Conservation (phyloP, 2,797 vertebrate genomes). For the Pangasius mekongensis region DNA sequence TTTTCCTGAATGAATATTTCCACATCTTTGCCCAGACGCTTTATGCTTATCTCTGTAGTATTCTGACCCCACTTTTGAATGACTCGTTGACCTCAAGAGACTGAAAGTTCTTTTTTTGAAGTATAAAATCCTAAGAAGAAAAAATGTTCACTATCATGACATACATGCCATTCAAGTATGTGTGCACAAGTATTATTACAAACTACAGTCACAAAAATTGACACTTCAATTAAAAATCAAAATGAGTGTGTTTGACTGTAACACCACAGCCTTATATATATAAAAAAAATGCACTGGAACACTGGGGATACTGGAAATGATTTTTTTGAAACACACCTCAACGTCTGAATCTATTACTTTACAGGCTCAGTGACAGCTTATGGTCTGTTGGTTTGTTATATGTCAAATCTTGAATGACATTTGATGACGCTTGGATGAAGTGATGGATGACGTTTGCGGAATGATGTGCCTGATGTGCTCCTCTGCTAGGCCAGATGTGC, state of each 20-base stretch:
- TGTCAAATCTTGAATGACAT: background rate
- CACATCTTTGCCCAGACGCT: no score
- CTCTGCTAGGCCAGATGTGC: conserved; percentile 8
- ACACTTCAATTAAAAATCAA: background rate
- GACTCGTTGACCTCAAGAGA: no score
- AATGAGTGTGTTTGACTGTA: background rate
- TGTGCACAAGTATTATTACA: no score
- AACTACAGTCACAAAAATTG: background rate
- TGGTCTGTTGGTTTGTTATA: background rate
- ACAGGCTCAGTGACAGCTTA: background rate
- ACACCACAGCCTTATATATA: background rate
- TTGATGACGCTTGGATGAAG: background rate
- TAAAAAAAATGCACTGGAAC: background rate
- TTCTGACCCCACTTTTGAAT: no score
- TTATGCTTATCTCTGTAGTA: no score
- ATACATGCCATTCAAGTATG: no score
- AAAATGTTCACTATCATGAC: no score
- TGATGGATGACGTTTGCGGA: background rate
- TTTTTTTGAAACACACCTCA: background rate
- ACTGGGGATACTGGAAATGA: background rate
- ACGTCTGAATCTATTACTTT: background rate
- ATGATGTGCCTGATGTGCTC: background rate
- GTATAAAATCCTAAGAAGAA: no score
- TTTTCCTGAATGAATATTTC: no score
- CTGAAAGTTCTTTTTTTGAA: no score